Base-by-base conservation (phyloP, 2,113 vertebrate genomes). In the Pithys albifrons region DNA sequence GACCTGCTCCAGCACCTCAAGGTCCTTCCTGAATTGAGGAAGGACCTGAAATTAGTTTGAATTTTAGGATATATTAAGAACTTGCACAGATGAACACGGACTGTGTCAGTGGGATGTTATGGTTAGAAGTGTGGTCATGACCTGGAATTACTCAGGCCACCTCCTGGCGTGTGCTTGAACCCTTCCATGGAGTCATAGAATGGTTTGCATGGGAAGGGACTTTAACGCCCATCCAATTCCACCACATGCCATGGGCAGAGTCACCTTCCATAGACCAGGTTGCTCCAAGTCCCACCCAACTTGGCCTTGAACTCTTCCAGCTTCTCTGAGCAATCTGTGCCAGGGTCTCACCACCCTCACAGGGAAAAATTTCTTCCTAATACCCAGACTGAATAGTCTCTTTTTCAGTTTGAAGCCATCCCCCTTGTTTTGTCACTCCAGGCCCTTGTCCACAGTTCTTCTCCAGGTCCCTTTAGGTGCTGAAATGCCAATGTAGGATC, bases 251-350 rank as follows among this genome's bases (percentile, higher is more conserved):
- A 16, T 57, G 35, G 20, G 9, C 29, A 70, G 20, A 35, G 29
- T 27, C 14, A 19, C 17, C 41, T 76, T 23, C 25, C n/a, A 4
- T 35, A 2, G 0, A 0, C 62, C 41, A 31, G 25, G n/a, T 3
- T 54, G 8, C 33, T 74, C 33, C 37, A 37, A 66, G 14, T 5
- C 22, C 14, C 0, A 0, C 59, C 28, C 54, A 41, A 0, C 14
- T 35, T 55, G 71, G 25, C 22, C 49, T 70, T 49, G 41, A 25
- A 12, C 20, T 6, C 71, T 76, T 3, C 9, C 79, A 64, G 29
- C 24, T 55, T 0, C 71, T 31, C n/a, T 70, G 14, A 46, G 29
- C 10, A 62, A 0, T 11, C 5, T 83, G 41, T 70, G 55, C n/a
- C 48, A 76, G 29, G 24, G 24, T 11, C 25, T 76, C 9, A 1